Conservation (phyloP, 2,888 invertebrate genomes). For the Bombylius discolor region DNA sequence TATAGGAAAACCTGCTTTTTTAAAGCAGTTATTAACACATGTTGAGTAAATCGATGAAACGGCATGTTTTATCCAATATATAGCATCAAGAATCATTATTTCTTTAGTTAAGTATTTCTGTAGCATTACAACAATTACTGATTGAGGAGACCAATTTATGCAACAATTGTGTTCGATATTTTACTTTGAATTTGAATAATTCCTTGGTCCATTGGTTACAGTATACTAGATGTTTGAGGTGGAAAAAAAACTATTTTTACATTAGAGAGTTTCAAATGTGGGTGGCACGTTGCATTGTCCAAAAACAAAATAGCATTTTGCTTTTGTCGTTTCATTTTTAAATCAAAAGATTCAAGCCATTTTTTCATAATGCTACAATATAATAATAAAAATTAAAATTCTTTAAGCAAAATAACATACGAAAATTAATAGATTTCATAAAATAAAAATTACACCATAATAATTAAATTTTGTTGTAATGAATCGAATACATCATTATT, state of each 20-base stretch:
- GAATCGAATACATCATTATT: too few species aligned
- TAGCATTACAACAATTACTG: background rate
- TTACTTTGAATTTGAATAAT: slow-evolving; percentile 1
- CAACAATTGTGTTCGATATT: background rate
- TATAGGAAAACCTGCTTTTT: too few species aligned
- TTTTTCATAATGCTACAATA: background rate
- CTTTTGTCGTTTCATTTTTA: slow-evolving; percentile 5
- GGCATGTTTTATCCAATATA: too few species aligned
- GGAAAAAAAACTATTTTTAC: background rate
- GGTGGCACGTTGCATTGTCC: slow-evolving; percentile 7
- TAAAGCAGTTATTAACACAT: too few species aligned
- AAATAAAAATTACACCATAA: too few species aligned
- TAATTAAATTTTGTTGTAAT: too few species aligned
- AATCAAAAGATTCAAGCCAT: slow-evolving; percentile 5
- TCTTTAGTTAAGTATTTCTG: too few species aligned
- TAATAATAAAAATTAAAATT: too few species aligned
- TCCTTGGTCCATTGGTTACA: background rate
- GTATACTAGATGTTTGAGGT: background rate
- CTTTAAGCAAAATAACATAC: too few species aligned
- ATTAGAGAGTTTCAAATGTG: background rate
- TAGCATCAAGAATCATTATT: too few species aligned
- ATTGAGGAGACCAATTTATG: background rate
- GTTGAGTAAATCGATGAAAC: too few species aligned
- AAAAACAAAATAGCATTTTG: slow-evolving; percentile 10
- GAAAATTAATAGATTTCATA: too few species aligned